These are phyloP conservation scores for Geotrupes spiniger DNA, from an alignment of 2,888 invertebrate genomes.

Conservation along the genomic window DNA sequence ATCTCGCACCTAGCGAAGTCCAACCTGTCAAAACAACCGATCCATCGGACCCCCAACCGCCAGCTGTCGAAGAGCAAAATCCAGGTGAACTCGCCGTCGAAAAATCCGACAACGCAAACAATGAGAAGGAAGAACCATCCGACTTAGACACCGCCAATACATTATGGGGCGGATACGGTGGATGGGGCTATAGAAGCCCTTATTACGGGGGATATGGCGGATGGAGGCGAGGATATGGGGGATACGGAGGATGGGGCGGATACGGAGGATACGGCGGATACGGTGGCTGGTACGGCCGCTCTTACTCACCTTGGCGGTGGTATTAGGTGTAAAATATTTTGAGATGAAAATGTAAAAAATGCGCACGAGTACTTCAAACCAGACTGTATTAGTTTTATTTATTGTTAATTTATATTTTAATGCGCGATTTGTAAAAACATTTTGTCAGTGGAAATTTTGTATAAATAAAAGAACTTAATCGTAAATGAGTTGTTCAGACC, in stretches of 20 bases:
- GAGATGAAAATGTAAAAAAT: too few relatives aligned
- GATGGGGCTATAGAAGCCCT: conserved; percentile 21
- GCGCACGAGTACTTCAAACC: too few relatives aligned
- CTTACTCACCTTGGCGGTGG: too few relatives aligned
- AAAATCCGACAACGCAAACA: conserved; percentile 5
- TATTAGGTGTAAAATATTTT: too few relatives aligned
- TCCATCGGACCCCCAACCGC: not conserved
- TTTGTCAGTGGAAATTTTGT: too few relatives aligned
- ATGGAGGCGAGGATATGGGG: conserved; percentile 19
- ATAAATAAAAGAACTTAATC: too few relatives aligned
- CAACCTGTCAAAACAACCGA: not conserved
- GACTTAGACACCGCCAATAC: conserved; percentile 27
- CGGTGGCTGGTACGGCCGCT: conserved; percentile 21
- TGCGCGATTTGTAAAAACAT: too few relatives aligned
- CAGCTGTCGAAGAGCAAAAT: not conserved
- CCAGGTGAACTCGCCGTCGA: conserved; percentile 3
- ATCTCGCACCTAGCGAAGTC: not conserved
- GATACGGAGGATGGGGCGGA: conserved; percentile 13
- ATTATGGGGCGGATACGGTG: conserved; percentile 22
- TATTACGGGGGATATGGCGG: conserved; percentile 19
- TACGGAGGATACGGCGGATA: conserved; percentile 14
- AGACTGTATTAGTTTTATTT: too few relatives aligned
- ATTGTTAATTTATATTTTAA: too few relatives aligned
- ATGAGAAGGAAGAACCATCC: conserved; percentile 12
- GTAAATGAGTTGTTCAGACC: too few relatives aligned